Base-by-base conservation (phyloP, 2,113 vertebrate species). In the Oenanthe oenanthe region DNA sequence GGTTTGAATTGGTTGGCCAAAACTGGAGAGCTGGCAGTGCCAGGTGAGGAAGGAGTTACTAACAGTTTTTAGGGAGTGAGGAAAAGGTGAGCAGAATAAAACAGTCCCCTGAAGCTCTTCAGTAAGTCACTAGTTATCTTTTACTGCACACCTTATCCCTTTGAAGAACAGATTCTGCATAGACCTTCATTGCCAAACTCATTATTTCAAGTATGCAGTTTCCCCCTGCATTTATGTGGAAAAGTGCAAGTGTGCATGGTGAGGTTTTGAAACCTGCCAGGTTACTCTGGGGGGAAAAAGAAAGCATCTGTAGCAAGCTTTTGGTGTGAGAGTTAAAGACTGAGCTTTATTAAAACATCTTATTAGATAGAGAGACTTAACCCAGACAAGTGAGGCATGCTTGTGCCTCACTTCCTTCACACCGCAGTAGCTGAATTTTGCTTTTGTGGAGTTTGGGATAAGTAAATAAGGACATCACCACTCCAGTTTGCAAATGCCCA, bases 221-320 rank as follows among this genome's bases (percentile, higher is more conserved):
- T 73, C 6, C 25, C 5, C 14, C 29, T 67, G 17, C 36, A 34
- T 74, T 70, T 77, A 42, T 0, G 0, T 45, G 32, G 32, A 74
- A 73, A 15, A 54, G 4, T 47, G 5, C 10, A 32, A n/a, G 19
- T 31, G 17, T 65, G 32, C 48, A 70, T 28, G 11, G 32, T 50
- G 15, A 31, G 20, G 54, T 53, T 87, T 93, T 85, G n/a, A 15
- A 77, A 10, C 31, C 24, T 79, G 3, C 2, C 18, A 28, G 14
- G 7, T 79, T 75, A 40, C 12, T 94, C 11, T 38, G 7, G 3
- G 19, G 7, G 43, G 4, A 2, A 11, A 15, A 43, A 60, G 19
- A 42, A 65, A 85, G 16, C 20, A 78, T 70, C 47, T 66, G 22
- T 34, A 61, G 36, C 9, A 83, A 67, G 20, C 1, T 76, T 79